Base-by-base conservation (phyloP, 2,113 vertebrate genomes). In the Semnopithecus entellus region DNA sequence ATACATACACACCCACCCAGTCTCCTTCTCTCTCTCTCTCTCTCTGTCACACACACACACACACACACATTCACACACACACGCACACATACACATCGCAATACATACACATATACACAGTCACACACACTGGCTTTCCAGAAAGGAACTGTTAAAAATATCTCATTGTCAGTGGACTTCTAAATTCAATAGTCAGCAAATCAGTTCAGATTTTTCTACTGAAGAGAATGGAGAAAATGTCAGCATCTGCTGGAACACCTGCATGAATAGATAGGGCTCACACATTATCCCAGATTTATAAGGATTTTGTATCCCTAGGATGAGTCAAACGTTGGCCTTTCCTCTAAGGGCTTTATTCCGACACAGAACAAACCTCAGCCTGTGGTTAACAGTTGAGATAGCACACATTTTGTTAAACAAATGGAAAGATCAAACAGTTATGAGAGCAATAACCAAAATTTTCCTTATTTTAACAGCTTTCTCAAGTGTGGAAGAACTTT, bases 211-310 rank as follows among this genome's bases (percentile, higher is more conserved):
- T 9, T 92, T 80, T 64, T 9, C n/a, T 43, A 27, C 57, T 79
- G 22, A 88, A 87, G 52, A n/a, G 9, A 73, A 57, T 10, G 1
- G 0, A 18, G 17, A 7, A 50, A 64, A 6, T 6, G 4, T 27
- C 8, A 48, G n/a, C 27, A n/a, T 22, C 59, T 70, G 61, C 4
- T 12, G 43, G 27, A 82, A 45, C 32, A 70, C n/a, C 38, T 91
- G 52, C 0, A 8, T 1, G 0, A 16, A 2, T n/a, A 50, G 40
- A n/a, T 3, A 57, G 38, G 6, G 5, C 22, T 0, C 27, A 22
- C 30, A 61, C 8, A n/a, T 50, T 57, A 20, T 40, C 82, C 10
- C 43, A 43, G 8, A 59, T 35, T 72, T 40, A 5, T 75, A 70
- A 94, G 40, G 38, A 43, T 27, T 85, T 23, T 35, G 0, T 20